phyloP scores from a whole-genome alignment of 2,888 invertebrate species.

The Calameuta idolon region DNA sequence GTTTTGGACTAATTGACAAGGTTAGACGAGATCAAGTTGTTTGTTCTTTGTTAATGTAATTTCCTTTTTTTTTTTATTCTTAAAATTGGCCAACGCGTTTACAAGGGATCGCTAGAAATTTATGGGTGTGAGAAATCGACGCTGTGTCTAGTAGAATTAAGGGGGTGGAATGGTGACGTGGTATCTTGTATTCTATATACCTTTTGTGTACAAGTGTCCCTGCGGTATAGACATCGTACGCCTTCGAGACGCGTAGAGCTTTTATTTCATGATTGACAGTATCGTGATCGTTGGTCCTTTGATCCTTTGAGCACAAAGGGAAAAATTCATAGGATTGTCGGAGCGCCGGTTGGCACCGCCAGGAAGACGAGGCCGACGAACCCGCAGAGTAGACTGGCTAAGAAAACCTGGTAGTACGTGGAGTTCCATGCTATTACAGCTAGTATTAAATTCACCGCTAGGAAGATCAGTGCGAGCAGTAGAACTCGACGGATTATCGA shows the following conservation, averaged over 20 bases:
- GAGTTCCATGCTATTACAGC: conserved; percentile 41
- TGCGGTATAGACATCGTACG: not conserved
- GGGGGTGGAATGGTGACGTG: not conserved
- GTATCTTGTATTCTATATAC: not conserved
- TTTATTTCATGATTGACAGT: not conserved
- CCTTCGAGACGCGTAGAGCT: not conserved
- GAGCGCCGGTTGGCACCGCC: not conserved
- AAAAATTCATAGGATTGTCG: not conserved
- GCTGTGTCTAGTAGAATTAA: not conserved
- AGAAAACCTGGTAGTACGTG: conserved; percentile 47
- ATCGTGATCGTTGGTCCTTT: not conserved
- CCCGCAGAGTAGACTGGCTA: conserved; percentile 57
- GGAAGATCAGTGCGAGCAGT: not conserved
- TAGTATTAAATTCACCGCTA: conserved; percentile 22
- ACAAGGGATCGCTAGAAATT: not conserved
- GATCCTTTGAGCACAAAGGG: not conserved
- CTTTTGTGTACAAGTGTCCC: not conserved
- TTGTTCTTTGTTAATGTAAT: not conserved
- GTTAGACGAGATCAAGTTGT: not conserved
- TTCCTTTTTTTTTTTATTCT: not conserved
- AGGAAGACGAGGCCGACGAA: conserved; percentile 47
- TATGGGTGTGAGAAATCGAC: not conserved
- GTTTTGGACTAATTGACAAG: conserved; percentile 21
- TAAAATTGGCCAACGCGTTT: not conserved
- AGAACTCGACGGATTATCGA: not conserved